Base-by-base conservation (phyloP, 1,140 invertebrate species). In the Drosophila virilis region DNA sequence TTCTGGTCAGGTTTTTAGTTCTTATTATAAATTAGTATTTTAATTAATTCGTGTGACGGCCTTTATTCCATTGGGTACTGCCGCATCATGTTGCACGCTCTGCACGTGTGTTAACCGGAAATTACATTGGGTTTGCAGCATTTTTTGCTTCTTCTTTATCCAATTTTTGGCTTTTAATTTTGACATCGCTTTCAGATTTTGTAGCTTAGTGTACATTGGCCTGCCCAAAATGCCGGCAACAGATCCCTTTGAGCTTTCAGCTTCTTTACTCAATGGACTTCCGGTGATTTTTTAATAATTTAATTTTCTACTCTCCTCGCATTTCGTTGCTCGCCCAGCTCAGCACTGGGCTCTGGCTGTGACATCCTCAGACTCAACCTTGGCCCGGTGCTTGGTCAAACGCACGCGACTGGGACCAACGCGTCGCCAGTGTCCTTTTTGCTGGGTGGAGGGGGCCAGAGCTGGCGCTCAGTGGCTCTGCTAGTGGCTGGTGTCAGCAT, bases 281-380 rank as follows among this genome's bases (percentile, higher is more conserved):
- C 84, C 84, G 84, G 84, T 84, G 80, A 78, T 84, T 80, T 78
- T 89, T 88, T 84, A 89, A 89, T 89, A 89, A 89, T 89, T 89
- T 89, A 84, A 84, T 89, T 85, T 80, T 85, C 80, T 66, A 62
- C 60, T 74, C 43, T 64, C 22, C 22, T 28, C 22, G 22, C 22
- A 28, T 28, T 5, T 28, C 22, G 0, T 22, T 22, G 22, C 22
- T 22, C 22, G 2, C 22, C 22, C 22, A 22, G 22, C 22, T 5
- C 22, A 22, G 22, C 46, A 50, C 67, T 17, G 17, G 17, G 45
- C 46, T 80, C 50, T 64, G 46, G 33, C 38, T 35, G 9, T 38
- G 17, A n/a, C 37, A 58, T 54, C 57, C 32, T 65, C 51, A 28
- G 22, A 28, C 33, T 70, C 22, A 67, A 50, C 61, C 38, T 40